A percentile compares a stretch with the other conserved stretches of the same genome.
phyloP scores from a whole-genome alignment of 1,140 invertebrate genomes.

The Pissodes strobi region DNA sequence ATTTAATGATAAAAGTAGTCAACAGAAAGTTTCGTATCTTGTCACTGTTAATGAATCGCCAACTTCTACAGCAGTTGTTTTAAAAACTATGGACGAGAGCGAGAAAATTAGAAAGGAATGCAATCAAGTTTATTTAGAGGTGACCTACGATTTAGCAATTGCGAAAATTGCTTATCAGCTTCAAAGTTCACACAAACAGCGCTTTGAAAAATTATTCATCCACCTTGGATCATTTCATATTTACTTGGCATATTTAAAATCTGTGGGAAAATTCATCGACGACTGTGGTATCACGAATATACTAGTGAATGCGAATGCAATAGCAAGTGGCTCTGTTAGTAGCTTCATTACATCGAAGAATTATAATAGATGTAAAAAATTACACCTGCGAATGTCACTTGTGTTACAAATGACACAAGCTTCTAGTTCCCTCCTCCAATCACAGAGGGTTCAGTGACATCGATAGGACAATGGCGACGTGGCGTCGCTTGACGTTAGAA shows the following conservation, averaged over 20 bases:
- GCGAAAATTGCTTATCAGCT: slow-evolving; percentile 53
- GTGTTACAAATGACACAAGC: too few relatives aligned
- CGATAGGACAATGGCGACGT: too few relatives aligned
- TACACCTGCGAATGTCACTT: slow-evolving; percentile 11
- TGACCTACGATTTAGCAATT: slow-evolving; percentile 54
- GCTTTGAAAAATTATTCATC: slow-evolving; percentile 43
- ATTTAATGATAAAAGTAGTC: slow-evolving; percentile 17
- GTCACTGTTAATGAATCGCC: slow-evolving; percentile 40
- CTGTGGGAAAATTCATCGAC: slow-evolving; percentile 51
- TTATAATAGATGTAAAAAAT: slow-evolving; percentile 34
- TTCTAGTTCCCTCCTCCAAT: too few relatives aligned
- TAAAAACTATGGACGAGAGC: slow-evolving; percentile 35
- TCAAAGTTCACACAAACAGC: slow-evolving; percentile 36
- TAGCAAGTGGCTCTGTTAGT: slow-evolving; percentile 31
- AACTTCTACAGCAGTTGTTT: slow-evolving; percentile 28
- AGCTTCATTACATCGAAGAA: slow-evolving; percentile 29
- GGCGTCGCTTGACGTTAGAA: too few relatives aligned
- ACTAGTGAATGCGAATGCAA: not conserved
- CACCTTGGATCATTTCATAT: slow-evolving; percentile 34
- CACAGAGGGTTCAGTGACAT: too few relatives aligned
- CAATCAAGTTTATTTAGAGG: slow-evolving; percentile 26
- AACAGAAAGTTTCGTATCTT: slow-evolving; percentile 37
- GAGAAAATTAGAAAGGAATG: slow-evolving; percentile 28
- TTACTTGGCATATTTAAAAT: slow-evolving; percentile 18
- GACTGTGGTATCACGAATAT: slow-evolving; percentile 46